These are phyloP conservation scores for Cheilosia vernalis DNA, from an alignment of 2,888 invertebrate genomes.

Conservation along the genomic window DNA sequence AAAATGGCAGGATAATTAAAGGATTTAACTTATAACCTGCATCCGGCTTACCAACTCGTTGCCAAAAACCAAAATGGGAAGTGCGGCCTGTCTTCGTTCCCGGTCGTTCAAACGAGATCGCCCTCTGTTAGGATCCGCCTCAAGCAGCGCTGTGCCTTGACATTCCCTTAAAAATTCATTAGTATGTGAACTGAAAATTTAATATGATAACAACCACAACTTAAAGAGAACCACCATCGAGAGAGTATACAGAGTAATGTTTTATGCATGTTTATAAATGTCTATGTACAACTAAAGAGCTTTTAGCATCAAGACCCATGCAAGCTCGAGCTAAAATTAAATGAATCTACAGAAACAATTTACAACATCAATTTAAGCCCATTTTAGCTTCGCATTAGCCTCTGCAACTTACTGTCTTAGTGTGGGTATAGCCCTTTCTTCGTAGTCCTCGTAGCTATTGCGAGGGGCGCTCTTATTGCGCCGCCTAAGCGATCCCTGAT, in stretches of 20 bases:
- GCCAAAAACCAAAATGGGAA: conserved; percentile 96
- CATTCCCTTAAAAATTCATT: conserved; percentile 91
- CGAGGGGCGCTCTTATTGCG: conserved; percentile 87
- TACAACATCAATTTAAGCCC: conserved; percentile 59
- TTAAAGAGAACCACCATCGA: conserved; percentile 74
- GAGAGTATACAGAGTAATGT: conserved; percentile 76
- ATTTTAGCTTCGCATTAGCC: background rate
- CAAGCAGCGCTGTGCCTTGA: conserved; percentile 84
- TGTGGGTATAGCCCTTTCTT: conserved; percentile 93
- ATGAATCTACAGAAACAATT: conserved; percentile 62
- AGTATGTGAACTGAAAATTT: conserved; percentile 88
- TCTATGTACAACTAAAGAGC: conserved; percentile 68
- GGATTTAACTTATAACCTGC: background rate
- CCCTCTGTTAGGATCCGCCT: conserved; percentile 84
- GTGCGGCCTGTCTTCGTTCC: conserved; percentile 92
- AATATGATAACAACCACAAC: conserved; percentile 74
- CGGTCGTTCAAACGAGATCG: conserved; percentile 88
- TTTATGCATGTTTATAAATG: conserved; percentile 62
- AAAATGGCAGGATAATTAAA: background rate
- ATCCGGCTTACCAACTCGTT: conserved; percentile 89
- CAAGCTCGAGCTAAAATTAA: conserved; percentile 69
- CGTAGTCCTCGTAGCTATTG: conserved; percentile 93
- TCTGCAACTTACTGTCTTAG: conserved; percentile 89
- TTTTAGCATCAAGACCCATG: conserved; percentile 63
- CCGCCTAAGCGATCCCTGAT: conserved; percentile 86